phyloP scores from a whole-genome alignment of 2,113 vertebrate genomes.

The Phylloscopus trochiloides region DNA sequence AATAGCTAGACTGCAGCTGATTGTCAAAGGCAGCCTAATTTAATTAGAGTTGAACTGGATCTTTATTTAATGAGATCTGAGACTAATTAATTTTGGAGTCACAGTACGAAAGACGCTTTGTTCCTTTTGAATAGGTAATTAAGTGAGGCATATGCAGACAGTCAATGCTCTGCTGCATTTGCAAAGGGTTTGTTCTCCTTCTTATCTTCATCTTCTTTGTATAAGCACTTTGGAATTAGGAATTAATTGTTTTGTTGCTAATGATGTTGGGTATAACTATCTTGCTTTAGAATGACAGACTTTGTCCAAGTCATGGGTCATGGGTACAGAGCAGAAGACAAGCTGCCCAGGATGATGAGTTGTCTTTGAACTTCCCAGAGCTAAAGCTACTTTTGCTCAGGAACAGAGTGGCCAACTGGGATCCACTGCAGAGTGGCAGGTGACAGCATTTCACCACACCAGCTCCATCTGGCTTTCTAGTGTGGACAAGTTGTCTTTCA shows the following conservation, averaged over 20 bases:
- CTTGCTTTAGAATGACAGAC: background rate
- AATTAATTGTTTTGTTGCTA: conserved; percentile 29
- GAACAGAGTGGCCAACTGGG: background rate
- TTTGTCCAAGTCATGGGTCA: background rate
- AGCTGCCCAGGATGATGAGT: background rate
- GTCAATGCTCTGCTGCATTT: background rate
- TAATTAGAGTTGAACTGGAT: conserved; percentile 67
- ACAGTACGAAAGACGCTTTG: conserved; percentile 51
- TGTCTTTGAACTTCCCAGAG: background rate
- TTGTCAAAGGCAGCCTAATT: conserved; percentile 68
- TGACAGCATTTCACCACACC: background rate
- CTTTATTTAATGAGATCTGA: conserved; percentile 71
- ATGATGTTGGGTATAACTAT: background rate
- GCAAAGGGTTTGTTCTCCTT: conserved; percentile 39
- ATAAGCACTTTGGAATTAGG: conserved; percentile 29
- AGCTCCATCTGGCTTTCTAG: background rate
- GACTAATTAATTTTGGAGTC: conserved; percentile 72
- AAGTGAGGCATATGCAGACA: conserved; percentile 33
- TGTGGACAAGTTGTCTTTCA: background rate
- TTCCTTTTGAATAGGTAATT: conserved; percentile 64
- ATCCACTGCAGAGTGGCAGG: background rate
- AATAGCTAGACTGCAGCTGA: conserved; percentile 6
- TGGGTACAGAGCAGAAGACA: background rate
- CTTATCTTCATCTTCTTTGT: conserved; percentile 31
- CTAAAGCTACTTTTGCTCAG: background rate